Conservation (phyloP, 2,113 vertebrate species). For the Oreocharis arfaki region DNA sequence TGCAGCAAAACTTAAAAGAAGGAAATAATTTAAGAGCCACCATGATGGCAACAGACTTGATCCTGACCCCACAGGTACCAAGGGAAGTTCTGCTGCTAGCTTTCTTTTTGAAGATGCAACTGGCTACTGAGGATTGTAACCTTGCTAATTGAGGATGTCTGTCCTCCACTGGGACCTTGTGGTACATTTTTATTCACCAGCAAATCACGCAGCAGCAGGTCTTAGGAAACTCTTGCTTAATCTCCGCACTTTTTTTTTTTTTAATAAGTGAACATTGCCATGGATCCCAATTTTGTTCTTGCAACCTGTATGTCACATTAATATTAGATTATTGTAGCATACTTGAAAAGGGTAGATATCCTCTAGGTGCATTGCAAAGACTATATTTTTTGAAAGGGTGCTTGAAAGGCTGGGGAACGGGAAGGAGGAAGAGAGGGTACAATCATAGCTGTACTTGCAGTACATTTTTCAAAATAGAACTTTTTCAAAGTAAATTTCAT, state of each 20-base stretch:
- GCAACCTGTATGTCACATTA: not conserved
- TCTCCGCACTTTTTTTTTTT: not conserved
- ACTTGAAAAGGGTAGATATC: not conserved
- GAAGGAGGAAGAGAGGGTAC: not conserved
- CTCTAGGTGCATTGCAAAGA: not conserved
- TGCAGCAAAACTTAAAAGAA: not conserved
- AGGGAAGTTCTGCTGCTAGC: not conserved
- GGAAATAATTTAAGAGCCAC: not conserved
- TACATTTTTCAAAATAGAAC: not conserved
- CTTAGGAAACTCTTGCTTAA: not conserved
- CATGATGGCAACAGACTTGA: not conserved
- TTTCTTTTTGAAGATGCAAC: not conserved
- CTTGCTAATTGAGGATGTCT: not conserved
- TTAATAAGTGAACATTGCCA: not conserved
- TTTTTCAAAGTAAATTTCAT: not conserved
- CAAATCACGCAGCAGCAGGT: not conserved
- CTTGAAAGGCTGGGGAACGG: not conserved
- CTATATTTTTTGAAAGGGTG: not conserved
- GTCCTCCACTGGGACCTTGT: not conserved
- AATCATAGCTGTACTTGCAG: not conserved
- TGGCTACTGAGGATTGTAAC: not conserved
- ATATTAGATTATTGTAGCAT: not conserved
- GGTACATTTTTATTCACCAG: not conserved
- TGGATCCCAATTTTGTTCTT: not conserved
- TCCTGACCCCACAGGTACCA: not conserved